Base-by-base conservation (phyloP, 2,797 vertebrate species). In the Megaceryle alcyon region DNA sequence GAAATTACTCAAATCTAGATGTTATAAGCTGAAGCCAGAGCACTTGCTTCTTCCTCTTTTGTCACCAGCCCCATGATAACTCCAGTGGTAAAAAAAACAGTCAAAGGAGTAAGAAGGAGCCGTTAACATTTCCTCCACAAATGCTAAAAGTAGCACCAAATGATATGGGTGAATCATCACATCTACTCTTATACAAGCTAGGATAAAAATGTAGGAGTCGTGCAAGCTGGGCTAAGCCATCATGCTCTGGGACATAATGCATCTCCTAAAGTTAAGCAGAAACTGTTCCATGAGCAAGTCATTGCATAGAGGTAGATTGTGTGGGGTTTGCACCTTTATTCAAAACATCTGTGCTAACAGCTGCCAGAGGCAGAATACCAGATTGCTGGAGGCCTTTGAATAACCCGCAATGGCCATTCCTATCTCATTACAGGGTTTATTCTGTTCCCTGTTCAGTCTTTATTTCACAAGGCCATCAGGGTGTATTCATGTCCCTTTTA, bases 121-220 rank as follows among this genome's bases (percentile, higher is more conserved):
- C 88, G 68, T 65, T 89, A 93, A 6, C 29, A 80, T 88, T 95
- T 91, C 68, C 85, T 95, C 70, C 86, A 78, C 31, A 83, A 69
- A 81, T 88, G 41, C 63, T 91, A 96, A 94, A 94, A 95, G 82
- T 51, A 35, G 66, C 51, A 91, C 51, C 76, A 94, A 95, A 92
- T 82, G 33, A 69, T 26, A 10, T 70, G n/a, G 15, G 60, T 96
- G 94, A 97, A 92, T 96, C 94, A 95, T 56, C 63, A 59, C 26
- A 37, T 83, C 84, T 88, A 78, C 72, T 76, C 59, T 91, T 93
- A 82, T 0, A 78, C 77, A 92, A 96, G 35, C 59, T 41, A 56
- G 63, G 66, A 92, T 59, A 86, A 90, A 96, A 94, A 77, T 37
- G 68, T 87, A 80, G 88, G 68, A 92, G 70, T 79, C 65, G 54